Conservation (phyloP, 2,888 invertebrate species). For the Drosophila multiciliata region DNA sequence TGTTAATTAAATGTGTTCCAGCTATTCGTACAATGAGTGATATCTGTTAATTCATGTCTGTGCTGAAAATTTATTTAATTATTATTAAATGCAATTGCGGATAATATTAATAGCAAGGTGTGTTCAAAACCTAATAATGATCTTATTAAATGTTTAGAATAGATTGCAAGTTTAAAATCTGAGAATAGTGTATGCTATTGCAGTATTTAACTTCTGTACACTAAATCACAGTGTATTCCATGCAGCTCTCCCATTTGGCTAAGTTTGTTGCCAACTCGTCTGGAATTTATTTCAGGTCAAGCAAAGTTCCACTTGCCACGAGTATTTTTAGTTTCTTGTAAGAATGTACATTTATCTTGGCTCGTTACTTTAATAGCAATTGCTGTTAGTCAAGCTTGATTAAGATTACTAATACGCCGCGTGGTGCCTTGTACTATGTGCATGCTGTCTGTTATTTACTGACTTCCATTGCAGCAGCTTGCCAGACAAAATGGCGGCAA, state of each 20-base stretch:
- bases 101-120: neutral
- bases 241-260: neutral
- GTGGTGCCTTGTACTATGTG: slow-evolving; percentile 51
- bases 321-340: slow-evolving; percentile 14
- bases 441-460: slow-evolving; percentile 60
- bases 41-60: slow-evolving; percentile 15
- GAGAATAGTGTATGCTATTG: neutral
- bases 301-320: slow-evolving; percentile 8
- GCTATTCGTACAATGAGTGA: slow-evolving; percentile 15
- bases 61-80: slow-evolving; percentile 15
- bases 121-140: neutral
- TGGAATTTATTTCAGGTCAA: slow-evolving; percentile 19
- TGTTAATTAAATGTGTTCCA: slow-evolving; percentile 58
- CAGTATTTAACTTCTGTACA: too few species aligned
- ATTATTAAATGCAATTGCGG: neutral
- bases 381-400: slow-evolving; percentile 46
- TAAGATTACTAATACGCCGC: slow-evolving; percentile 72
- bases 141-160: neutral
- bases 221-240: neutral
- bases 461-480: slow-evolving; percentile 64
- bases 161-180: neutral
- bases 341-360: slow-evolving; percentile 27
- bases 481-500: slow-evolving; percentile 77
- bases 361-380: slow-evolving; percentile 33
- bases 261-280: slow-evolving; percentile 13